phyloP scores from a whole-genome alignment of 2,797 vertebrate species.

The Cirrhinus molitorella region DNA sequence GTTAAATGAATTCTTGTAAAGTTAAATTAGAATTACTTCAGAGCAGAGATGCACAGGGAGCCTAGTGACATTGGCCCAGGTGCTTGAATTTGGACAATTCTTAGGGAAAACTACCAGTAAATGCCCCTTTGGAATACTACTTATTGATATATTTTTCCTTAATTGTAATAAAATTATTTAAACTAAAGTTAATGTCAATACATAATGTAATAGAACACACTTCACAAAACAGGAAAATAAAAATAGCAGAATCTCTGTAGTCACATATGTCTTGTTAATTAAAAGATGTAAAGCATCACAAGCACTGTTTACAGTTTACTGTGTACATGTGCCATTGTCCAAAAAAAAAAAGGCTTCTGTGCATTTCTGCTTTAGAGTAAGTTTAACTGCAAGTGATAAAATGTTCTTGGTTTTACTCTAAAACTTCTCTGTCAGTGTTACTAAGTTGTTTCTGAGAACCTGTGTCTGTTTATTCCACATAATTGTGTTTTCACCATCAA shows the following conservation, averaged over 20 bases:
- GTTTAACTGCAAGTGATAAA: constrained; percentile 5
- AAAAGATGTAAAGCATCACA: neutral
- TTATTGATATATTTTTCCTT: neutral
- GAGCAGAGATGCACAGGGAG: neutral
- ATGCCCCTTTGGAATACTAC: neutral
- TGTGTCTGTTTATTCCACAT: neutral
- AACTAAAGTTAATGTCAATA: neutral
- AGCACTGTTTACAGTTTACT: neutral
- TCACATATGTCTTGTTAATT: neutral
- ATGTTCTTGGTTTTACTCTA: constrained; percentile 14
- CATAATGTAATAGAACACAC: neutral
- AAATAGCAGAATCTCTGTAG: neutral
- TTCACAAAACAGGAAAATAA: neutral
- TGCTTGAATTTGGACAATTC: neutral
- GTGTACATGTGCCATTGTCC: neutral
- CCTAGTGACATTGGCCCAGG: neutral
- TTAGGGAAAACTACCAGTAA: neutral
- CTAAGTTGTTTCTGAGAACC: neutral
- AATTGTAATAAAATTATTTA: neutral
- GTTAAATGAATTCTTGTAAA: neutral
- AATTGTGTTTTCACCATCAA: constrained; percentile 1
- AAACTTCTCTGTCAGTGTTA: constrained; percentile 9
- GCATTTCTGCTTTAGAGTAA: constrained; percentile 2
- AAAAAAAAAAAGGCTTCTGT: neutral
- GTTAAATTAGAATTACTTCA: neutral